A percentile compares a stretch with the other conserved stretches of the same genome.
Conservation (phyloP, 2,113 vertebrate species). For the Labeo catla region DNA sequence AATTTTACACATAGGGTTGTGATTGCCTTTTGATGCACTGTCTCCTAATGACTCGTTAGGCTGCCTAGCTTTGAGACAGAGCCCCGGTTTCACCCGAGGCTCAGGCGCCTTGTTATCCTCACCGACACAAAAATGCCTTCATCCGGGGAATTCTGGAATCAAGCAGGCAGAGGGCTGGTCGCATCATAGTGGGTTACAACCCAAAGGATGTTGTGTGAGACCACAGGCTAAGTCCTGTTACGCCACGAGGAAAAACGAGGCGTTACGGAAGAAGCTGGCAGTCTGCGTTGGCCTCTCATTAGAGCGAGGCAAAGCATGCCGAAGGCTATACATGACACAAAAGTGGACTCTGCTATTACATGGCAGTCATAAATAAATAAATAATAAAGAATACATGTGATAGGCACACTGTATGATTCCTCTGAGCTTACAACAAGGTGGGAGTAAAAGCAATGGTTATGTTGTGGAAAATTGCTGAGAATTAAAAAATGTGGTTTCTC, state of each 20-base stretch:
- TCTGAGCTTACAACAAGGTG: not conserved
- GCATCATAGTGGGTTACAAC: slow-evolving; percentile 47
- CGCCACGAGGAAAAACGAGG: not conserved
- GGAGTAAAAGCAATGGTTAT: slow-evolving; percentile 14
- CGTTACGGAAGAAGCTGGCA: not conserved
- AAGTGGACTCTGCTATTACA: not conserved
- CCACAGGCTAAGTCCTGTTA: slow-evolving; percentile 52
- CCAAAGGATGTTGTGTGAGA: slow-evolving; percentile 54
- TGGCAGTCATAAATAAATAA: slow-evolving; percentile 20
- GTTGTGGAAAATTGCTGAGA: not conserved
- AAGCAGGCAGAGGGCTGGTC: slow-evolving; percentile 9
- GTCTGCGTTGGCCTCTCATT: not conserved
- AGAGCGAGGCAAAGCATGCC: not conserved
- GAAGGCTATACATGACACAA: not conserved
- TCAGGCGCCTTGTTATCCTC: slow-evolving; percentile 35
- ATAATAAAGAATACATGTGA: not conserved
- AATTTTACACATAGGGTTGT: slow-evolving; percentile 12
- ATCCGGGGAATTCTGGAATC: slow-evolving; percentile 28
- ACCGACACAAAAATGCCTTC: slow-evolving; percentile 32
- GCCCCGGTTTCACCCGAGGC: slow-evolving; percentile 13
- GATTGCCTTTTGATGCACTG: slow-evolving; percentile 19
- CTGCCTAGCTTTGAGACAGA: slow-evolving; percentile 31
- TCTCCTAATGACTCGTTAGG: slow-evolving; percentile 44
- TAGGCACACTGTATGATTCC: slow-evolving; percentile 9
- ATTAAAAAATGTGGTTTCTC: not conserved